Percentiles rank a stretch among this genome's conserved stretches.
These are phyloP conservation scores for Apogon hyalosoma DNA, from an alignment of 2,797 vertebrate genomes.

Conservation along the genomic window DNA sequence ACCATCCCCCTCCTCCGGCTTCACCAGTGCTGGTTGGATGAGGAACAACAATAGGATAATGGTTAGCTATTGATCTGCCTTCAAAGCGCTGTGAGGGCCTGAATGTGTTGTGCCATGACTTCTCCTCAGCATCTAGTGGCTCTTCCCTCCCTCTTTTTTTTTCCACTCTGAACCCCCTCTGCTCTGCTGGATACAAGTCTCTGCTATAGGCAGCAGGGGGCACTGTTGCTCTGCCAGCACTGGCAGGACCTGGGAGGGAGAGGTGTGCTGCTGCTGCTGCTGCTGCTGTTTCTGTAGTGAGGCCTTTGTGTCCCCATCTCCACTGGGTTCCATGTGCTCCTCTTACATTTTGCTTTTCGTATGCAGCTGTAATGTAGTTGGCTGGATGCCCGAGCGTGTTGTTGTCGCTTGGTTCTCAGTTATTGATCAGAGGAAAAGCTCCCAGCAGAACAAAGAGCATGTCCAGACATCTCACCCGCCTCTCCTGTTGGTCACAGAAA, in stretches of 20 bases:
- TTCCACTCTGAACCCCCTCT: conserved; percentile 40
- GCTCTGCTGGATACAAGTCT: conserved; percentile 60
- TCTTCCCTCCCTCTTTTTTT: conserved; percentile 66
- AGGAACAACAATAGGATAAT: conserved; percentile 82
- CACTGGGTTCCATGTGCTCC: conserved; percentile 76
- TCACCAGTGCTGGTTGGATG: conserved; percentile 76
- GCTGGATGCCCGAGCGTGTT: conserved; percentile 75
- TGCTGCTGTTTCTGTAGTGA: conserved; percentile 55
- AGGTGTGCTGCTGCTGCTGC: conserved; percentile 64
- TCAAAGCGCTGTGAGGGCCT: conserved; percentile 78
- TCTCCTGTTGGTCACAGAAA: conserved; percentile 71
- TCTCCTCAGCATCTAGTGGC: conserved; percentile 79
- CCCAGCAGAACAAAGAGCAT: conserved; percentile 80
- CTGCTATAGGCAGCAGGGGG: conserved; percentile 73
- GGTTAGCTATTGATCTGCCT: conserved; percentile 81
- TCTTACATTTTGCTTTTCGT: conserved; percentile 74
- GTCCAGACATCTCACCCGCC: conserved; percentile 77
- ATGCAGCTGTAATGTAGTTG: conserved; percentile 80
- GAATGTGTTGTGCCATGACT: conserved; percentile 81
- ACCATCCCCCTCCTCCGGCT: conserved; percentile 73
- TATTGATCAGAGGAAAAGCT: conserved; percentile 79
- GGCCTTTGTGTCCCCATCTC: conserved; percentile 79
- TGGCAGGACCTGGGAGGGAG: conserved; percentile 40
- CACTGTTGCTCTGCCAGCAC: conserved; percentile 72
- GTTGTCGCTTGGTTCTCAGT: conserved; percentile 77